Evolutionary conservation across 2,113 vertebrate genomes (phyloP).

Genomic region (Oenanthe oenanthe): DNA sequence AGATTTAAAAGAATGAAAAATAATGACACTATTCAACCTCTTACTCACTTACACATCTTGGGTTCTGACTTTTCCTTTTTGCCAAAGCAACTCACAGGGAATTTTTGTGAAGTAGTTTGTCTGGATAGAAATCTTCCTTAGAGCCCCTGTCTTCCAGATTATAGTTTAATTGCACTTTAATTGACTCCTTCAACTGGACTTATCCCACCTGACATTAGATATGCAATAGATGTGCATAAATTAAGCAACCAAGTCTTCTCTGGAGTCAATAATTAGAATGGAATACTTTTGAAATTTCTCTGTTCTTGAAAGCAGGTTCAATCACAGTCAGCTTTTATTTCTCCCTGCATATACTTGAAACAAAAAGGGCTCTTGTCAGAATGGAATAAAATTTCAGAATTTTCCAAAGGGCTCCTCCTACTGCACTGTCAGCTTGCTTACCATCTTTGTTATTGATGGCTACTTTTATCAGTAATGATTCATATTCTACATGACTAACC

Average conservation of each 20-base stretch:
- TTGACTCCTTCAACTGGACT: neutral
- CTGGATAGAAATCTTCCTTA: neutral
- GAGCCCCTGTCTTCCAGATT: neutral
- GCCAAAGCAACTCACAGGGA: neutral
- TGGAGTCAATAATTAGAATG: neutral
- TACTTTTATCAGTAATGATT: neutral
- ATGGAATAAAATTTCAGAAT: neutral
- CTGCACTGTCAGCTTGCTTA: neutral
- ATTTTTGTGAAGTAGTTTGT: neutral
- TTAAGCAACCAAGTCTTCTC: neutral
- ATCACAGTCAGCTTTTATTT: neutral
- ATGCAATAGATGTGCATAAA: neutral
- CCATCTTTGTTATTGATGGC: neutral
- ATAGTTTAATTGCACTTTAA: neutral
- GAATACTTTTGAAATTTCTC: neutral
- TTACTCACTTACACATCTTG: neutral
- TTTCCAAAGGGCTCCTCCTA: neutral
- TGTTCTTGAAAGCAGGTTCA: neutral
- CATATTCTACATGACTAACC: neutral
- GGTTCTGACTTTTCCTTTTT: neutral
- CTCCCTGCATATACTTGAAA: neutral
- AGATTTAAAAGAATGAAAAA: neutral
- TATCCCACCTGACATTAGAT: neutral
- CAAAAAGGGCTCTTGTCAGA: neutral
- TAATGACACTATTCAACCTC: neutral